phyloP scores from a whole-genome alignment of 2,888 invertebrate genomes.

The Apamea anceps region DNA sequence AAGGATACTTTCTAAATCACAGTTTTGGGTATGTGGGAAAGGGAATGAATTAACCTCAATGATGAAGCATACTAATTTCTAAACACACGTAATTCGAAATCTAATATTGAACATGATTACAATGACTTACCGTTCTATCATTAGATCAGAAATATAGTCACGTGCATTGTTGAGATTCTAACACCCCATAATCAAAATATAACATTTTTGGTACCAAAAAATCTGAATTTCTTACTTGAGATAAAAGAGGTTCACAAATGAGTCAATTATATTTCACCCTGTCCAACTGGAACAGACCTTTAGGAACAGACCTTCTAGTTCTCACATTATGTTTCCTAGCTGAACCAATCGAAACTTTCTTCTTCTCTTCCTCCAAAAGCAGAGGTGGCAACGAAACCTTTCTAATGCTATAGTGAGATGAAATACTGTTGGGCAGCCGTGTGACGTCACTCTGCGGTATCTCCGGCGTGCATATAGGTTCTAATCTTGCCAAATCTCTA shows the following conservation, averaged over 20 bases:
- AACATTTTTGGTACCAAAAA: not conserved
- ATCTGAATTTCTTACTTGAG: not conserved
- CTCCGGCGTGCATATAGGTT: constrained; percentile 83
- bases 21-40: not conserved
- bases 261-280: constrained; percentile 71
- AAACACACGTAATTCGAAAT: constrained; percentile 4
- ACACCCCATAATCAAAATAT: not conserved
- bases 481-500: constrained; percentile 80
- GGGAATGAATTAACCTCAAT: not conserved
- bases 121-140: not conserved
- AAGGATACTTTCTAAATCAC: constrained; percentile 5
- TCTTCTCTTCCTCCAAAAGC: constrained; percentile 84
- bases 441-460: constrained; percentile 74
- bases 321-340: constrained; percentile 79
- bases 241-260: constrained; percentile 8
- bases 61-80: constrained; percentile 7
- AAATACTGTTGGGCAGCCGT: constrained; percentile 71
- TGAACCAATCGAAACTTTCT: constrained; percentile 77
- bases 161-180: constrained; percentile 12
- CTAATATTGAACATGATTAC: constrained; percentile 8
- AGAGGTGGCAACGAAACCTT: constrained; percentile 88
- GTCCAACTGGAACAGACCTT: constrained; percentile 74
- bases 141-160: not conserved
- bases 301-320: constrained; percentile 70
- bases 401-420: constrained; percentile 78